These are phyloP conservation scores for Eclectus roratus DNA, from an alignment of 2,113 vertebrate species.

Conservation along the genomic window DNA sequence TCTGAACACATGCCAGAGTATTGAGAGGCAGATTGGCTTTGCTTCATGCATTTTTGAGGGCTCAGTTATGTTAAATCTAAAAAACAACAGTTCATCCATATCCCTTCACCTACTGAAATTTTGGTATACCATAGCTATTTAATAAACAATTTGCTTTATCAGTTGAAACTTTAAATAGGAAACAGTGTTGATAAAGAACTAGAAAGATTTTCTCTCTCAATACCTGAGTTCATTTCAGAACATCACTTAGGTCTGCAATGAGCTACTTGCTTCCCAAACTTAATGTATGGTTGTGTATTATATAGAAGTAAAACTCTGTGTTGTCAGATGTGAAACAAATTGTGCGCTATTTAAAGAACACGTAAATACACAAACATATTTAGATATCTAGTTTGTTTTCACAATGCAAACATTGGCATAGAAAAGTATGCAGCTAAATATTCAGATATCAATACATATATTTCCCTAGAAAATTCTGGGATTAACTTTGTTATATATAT, in stretches of 20 bases:
- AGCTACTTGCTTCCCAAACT: neutral
- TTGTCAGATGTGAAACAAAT: neutral
- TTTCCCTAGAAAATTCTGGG: neutral
- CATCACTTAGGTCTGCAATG: neutral
- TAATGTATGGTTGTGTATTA: neutral
- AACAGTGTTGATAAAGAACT: neutral
- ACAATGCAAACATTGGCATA: neutral
- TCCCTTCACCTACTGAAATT: neutral
- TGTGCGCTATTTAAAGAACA: neutral
- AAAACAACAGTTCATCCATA: neutral
- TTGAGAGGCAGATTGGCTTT: neutral
- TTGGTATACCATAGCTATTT: neutral
- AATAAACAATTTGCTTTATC: neutral
- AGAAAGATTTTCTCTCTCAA: neutral
- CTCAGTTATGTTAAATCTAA: neutral
- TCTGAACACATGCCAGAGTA: accelerated
- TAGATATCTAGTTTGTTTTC: neutral
- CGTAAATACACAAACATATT: neutral
- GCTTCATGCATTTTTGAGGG: neutral
- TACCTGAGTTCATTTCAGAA: neutral
- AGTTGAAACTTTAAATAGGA: neutral
- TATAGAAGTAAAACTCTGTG: neutral
- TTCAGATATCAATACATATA: neutral
- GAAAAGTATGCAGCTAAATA: neutral
- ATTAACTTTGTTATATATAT: neutral